Evolutionary conservation across 2,888 invertebrate genomes (phyloP).

Genomic region (Nemurella pictetii): DNA sequence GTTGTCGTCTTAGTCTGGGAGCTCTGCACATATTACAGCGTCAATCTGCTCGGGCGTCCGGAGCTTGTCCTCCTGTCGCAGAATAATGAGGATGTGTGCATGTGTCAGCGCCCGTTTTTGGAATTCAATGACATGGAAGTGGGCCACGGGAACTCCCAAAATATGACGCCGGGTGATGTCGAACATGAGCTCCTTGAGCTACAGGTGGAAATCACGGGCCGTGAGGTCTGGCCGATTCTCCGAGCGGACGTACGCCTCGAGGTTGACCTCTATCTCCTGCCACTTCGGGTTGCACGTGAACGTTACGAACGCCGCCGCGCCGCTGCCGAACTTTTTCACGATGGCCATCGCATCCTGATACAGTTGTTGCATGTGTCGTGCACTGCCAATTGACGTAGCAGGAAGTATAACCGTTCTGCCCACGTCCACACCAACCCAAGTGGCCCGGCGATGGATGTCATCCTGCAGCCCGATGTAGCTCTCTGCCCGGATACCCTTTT

Average conservation of each 20-base stretch:
- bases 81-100: conserved; percentile 44
- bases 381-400: conserved; percentile 40
- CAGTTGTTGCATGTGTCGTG: conserved; percentile 40
- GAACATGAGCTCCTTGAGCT: conserved; percentile 37
- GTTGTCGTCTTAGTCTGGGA: conserved; percentile 37
- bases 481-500: conserved; percentile 42
- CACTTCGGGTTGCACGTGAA: conserved; percentile 46
- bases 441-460: conserved; percentile 41
- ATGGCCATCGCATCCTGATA: conserved; percentile 44
- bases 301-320: too few species aligned
- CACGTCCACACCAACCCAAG: conserved; percentile 39
- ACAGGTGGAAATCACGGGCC: conserved; percentile 40
- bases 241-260: conserved; percentile 33
- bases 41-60: conserved; percentile 42
- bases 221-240: conserved; percentile 40
- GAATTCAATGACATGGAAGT: conserved; percentile 46
- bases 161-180: conserved; percentile 38
- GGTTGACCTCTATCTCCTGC: conserved; percentile 44
- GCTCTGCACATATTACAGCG: conserved; percentile 22
- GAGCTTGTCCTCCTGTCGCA: conserved; percentile 45
- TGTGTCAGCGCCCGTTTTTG: conserved; percentile 47
- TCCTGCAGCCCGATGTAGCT: conserved; percentile 40
- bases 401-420: conserved; percentile 42
- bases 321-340: conserved; percentile 42
- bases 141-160: conserved; percentile 40